Evolutionary conservation across 2,888 invertebrate species (phyloP).

Genomic region (Chirona hameri): DNA sequence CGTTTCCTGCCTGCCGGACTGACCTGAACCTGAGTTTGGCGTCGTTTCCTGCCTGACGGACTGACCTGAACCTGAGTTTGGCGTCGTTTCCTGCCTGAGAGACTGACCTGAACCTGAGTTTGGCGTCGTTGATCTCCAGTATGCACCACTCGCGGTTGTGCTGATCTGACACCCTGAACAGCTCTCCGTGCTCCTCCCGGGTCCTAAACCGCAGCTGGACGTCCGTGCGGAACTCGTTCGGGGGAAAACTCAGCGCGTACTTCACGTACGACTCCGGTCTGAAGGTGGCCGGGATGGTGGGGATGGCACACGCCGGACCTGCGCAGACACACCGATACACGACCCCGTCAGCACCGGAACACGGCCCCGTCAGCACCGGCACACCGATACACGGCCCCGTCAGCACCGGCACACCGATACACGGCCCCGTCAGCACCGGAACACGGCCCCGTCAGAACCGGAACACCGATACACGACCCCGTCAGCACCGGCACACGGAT

Average conservation of each 20-base stretch:
- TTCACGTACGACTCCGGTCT: slow-evolving; percentile 94
- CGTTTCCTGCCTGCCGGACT: too few relatives aligned
- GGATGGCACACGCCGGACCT: slow-evolving; percentile 70
- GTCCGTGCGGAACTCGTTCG: slow-evolving; percentile 86
- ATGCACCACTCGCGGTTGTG: slow-evolving; percentile 89
- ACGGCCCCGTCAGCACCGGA: not conserved
- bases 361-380: too few relatives aligned
- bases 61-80: too few relatives aligned
- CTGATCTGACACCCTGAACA: slow-evolving; percentile 90
- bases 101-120: slow-evolving; percentile 37
- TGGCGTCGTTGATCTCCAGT: slow-evolving; percentile 51
- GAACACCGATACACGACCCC: not conserved
- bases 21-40: too few relatives aligned
- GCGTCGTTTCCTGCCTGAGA: too few relatives aligned
- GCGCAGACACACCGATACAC: slow-evolving; percentile 2
- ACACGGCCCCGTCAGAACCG: too few relatives aligned
- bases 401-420: not conserved
- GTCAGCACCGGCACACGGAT: not conserved
- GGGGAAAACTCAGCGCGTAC: slow-evolving; percentile 90
- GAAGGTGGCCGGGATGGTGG: slow-evolving; percentile 86
- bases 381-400: not conserved
- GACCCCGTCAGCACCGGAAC: not conserved
- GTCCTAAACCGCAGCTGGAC: slow-evolving; percentile 91
- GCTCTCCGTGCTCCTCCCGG: slow-evolving; percentile 84
- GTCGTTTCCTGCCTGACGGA: too few relatives aligned